These are phyloP conservation scores for Nephrocerus scutellatus DNA, from an alignment of 2,888 invertebrate species.

Conservation along the genomic window DNA sequence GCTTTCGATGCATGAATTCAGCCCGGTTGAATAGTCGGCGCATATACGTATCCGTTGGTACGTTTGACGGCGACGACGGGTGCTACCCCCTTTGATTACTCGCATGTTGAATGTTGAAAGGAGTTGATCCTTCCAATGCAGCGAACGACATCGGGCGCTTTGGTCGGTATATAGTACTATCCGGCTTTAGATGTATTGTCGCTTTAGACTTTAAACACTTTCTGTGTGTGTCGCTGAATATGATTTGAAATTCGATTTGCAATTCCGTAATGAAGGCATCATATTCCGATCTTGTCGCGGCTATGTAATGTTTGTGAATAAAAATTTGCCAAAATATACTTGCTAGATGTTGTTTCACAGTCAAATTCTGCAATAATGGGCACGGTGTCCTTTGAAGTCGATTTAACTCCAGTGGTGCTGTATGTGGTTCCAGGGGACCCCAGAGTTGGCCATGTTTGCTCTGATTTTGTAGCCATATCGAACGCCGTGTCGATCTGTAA, in stretches of 20 bases:
- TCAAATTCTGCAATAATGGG: neutral
- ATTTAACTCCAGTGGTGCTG: too few relatives aligned
- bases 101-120: conserved; percentile 11
- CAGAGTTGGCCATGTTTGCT: too few relatives aligned
- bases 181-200: too few relatives aligned
- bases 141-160: conserved; percentile 20
- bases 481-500: too few relatives aligned
- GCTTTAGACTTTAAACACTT: too few relatives aligned
- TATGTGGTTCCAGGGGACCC: too few relatives aligned
- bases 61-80: conserved; percentile 15
- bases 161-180: conserved; percentile 15
- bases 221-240: conserved; percentile 1
- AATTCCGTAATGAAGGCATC: neutral
- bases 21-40: conserved; percentile 19
- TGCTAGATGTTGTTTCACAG: neutral
- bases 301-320: neutral
- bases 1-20: conserved; percentile 12
- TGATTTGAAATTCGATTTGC: conserved; percentile 1
- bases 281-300: neutral
- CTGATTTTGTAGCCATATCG: too few relatives aligned
- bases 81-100: conserved; percentile 17
- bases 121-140: too few relatives aligned
- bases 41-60: conserved; percentile 17
- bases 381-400: conserved; percentile 1
- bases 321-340: neutral